Conservation (phyloP, 2,888 invertebrate genomes). For the Brachypterus glaber region DNA sequence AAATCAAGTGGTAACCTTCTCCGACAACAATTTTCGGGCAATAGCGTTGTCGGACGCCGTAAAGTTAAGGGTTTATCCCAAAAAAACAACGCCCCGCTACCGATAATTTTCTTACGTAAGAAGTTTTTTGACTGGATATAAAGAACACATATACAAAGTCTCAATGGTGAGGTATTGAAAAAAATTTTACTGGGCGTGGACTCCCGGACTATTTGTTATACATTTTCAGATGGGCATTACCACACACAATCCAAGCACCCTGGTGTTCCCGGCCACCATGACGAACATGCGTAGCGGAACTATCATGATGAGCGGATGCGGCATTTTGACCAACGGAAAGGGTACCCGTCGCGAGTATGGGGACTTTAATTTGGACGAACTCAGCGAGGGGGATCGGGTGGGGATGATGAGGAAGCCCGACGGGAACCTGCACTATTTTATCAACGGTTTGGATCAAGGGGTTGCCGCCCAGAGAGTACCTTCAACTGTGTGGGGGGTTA, state of each 20-base stretch:
- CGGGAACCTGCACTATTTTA: slow-evolving; percentile 84
- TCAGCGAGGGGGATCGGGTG: slow-evolving; percentile 86
- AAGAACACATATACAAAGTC: too few relatives aligned
- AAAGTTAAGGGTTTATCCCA: too few relatives aligned
- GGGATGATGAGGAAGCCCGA: slow-evolving; percentile 81
- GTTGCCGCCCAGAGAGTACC: slow-evolving; percentile 78
- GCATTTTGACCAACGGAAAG: slow-evolving; percentile 92
- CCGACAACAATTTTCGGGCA: too few relatives aligned
- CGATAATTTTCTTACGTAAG: too few relatives aligned
- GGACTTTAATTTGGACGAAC: slow-evolving; percentile 85
- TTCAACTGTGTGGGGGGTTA: slow-evolving; percentile 81
- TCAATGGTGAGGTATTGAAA: too few relatives aligned
- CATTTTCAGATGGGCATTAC: slow-evolving; percentile 76
- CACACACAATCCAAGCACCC: slow-evolving; percentile 79
- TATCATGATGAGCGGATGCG: slow-evolving; percentile 95
- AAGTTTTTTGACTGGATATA: too few relatives aligned
- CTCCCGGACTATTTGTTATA: too few relatives aligned
- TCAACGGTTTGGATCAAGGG: slow-evolving; percentile 89
- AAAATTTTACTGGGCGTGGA: too few relatives aligned
- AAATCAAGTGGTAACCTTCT: too few relatives aligned
- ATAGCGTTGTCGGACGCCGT: too few relatives aligned
- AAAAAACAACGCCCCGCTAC: too few relatives aligned
- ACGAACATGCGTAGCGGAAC: slow-evolving; percentile 90
- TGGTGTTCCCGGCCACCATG: slow-evolving; percentile 95
- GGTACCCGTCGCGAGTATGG: slow-evolving; percentile 90